A percentile compares a stretch with the other conserved stretches of the same genome.
Evolutionary conservation across 2,888 invertebrate genomes (phyloP).

Genomic region (Drosophila paracracens): DNA sequence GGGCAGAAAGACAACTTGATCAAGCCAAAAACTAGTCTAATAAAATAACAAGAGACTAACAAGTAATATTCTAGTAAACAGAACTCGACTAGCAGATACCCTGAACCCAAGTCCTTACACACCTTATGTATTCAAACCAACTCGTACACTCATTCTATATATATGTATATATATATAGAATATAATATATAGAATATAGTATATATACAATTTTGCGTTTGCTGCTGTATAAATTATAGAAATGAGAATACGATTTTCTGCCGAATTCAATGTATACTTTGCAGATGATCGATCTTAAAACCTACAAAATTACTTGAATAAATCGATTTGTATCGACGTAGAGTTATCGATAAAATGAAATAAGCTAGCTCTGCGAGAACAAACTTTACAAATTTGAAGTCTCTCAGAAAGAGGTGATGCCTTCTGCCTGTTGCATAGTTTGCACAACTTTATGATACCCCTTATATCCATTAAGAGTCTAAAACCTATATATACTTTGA

Average conservation of each 20-base stretch:
- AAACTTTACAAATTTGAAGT: not conserved
- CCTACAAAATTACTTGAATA: not conserved
- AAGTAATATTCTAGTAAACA: not conserved
- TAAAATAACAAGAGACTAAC: slow-evolving; percentile 7
- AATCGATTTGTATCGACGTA: not conserved
- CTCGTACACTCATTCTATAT: not conserved
- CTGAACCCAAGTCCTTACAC: not conserved
- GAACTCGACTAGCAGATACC: not conserved
- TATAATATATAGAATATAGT: not conserved
- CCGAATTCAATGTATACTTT: not conserved
- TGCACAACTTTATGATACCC: not conserved
- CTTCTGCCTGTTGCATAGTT: not conserved
- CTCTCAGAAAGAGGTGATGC: not conserved
- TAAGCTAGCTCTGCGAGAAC: not conserved
- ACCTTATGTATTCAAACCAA: not conserved
- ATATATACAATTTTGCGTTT: not conserved
- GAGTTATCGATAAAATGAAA: not conserved
- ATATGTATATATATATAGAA: not conserved
- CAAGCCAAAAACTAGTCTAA: slow-evolving; percentile 30
- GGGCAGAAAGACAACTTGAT: slow-evolving; percentile 57
- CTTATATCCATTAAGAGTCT: not conserved
- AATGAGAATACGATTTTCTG: not conserved
- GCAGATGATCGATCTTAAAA: not conserved
- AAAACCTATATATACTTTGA: not conserved
- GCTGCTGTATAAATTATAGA: not conserved